Evolutionary conservation across 2,888 invertebrate genomes (phyloP), one percentile per base, ranked within the genome.

Genomic region (Yponomeuta malinellus): DNA sequence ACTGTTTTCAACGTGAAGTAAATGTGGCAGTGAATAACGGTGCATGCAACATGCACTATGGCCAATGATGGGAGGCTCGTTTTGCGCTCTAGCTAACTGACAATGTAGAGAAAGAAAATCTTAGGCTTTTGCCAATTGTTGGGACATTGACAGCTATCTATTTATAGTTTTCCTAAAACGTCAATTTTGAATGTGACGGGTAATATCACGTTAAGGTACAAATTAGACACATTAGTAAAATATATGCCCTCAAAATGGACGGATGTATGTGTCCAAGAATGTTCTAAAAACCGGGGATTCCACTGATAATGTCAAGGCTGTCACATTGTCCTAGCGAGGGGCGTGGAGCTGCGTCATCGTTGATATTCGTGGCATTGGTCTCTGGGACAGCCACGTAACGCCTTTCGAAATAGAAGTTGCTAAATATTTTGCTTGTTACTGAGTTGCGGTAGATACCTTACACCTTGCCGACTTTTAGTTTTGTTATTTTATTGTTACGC

Each of bases 241-340:
- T 59, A 59, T 52, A 12, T 52, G 6, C 52, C 52, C 10, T 52
- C 10, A 3, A 10, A 2, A 15, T 59, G 1, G 52, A 43, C 52
- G 52, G 15, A 59, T 59, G 15, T 59, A 15, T 15, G 4, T 59
- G 52, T 59, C 52, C 52, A 59, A 15, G 52, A 12, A 5, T 15
- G 65, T 65, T 33, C 65, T 31, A 65, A 65, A 65, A 29, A 8
- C 63, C 23, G n/a, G 10, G 29, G n/a, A 31, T 10, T 29, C 65
- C 12, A 65, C 31, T 65, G 31, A 65, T 65, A 65, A 31, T 65
- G 65, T 29, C 65, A 65, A 65, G 65, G 65, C 33, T 65, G 65
- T 9, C 65, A 59, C 15, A 59, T 59, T 59, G 15, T 59, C 52
- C 52, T 12, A 15, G 15, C 52, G 3, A 59, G 52, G 15, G 52